These are phyloP conservation scores for Cheilosia urbana DNA, from an alignment of 2,888 invertebrate species.

Conservation along the genomic window DNA sequence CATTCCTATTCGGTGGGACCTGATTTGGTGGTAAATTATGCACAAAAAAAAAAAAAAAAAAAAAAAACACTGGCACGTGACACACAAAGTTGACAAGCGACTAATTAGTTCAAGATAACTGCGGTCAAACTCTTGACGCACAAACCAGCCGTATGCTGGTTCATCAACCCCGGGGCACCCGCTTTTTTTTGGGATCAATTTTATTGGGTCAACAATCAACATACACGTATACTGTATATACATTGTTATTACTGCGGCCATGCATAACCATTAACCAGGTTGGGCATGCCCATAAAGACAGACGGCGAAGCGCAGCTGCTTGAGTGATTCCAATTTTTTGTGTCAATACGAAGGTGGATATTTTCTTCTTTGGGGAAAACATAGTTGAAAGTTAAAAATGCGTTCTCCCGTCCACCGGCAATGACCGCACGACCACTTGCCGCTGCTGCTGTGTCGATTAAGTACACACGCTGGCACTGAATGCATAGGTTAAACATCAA, in stretches of 20 bases:
- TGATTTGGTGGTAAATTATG: slow-evolving; percentile 58
- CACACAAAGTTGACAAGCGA: slow-evolving; percentile 59
- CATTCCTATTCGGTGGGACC: slow-evolving; percentile 4
- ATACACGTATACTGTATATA: slow-evolving; percentile 7
- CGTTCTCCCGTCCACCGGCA: slow-evolving; percentile 30
- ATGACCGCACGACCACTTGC: slow-evolving; percentile 40
- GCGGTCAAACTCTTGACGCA: slow-evolving; percentile 7
- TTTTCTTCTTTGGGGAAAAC: slow-evolving; percentile 19
- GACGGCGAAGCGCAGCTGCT: slow-evolving; percentile 54
- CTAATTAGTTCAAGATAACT: slow-evolving; percentile 57
- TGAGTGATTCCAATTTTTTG: slow-evolving; percentile 44
- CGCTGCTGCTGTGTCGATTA: slow-evolving; percentile 16
- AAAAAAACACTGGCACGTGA: slow-evolving; percentile 63
- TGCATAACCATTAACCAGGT: slow-evolving; percentile 45
- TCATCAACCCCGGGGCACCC: slow-evolving; percentile 31
- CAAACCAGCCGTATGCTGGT: slow-evolving; percentile 35
- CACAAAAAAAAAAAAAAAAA: slow-evolving; percentile 27
- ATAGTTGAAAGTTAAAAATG: slow-evolving; percentile 12
- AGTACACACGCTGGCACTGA: slow-evolving; percentile 15
- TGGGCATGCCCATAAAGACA: slow-evolving; percentile 28
- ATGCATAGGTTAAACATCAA: slow-evolving; percentile 29
- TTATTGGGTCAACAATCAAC: slow-evolving; percentile 73
- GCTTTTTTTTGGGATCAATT: slow-evolving; percentile 43
- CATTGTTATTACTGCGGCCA: slow-evolving; percentile 19
- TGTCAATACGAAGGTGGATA: slow-evolving; percentile 25